Evolutionary conservation across 2,113 vertebrate species (phyloP), one percentile per base, ranked within the genome.

Genomic region (Strigops habroptila): DNA sequence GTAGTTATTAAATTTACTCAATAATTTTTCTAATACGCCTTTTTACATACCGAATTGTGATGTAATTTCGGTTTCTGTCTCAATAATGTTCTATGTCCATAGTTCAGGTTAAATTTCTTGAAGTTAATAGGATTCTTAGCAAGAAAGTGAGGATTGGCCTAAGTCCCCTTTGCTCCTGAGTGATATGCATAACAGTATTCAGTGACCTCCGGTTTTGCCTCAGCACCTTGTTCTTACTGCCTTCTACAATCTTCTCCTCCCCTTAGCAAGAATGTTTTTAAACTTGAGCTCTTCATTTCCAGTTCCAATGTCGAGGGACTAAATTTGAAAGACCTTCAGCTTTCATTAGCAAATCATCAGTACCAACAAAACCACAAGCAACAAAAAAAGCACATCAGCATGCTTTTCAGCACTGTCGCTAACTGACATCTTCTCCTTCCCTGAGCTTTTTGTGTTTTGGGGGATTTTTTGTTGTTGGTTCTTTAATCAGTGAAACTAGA

Each of bases 271-370:
- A 84, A 82, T 92, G 93, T 95, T 97, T 95, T 91, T 89, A 91
- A 95, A 96, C 92, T 93, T 89, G 57, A 92, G 92, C 65, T 95
- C 96, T 93, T 93, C 95, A 86, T 87, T 94, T 95, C 86, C 92
- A 88, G 73, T 68, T 94, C 59, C 75, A 94, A 65, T 86, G 88
- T 89, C 0, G 10, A 86, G 69, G 31, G 44, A 92, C 69, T 87
- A 89, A 75, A 92, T 91, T 78, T 92, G 92, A 94, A 93, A 95
- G 86, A 86, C 73, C 73, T 94, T 94, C 92, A 83, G 74, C 95
- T 96, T 96, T 96, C 95, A 95, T 94, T 92, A 97, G 92, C 80
- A 89, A 96, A 92, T 88, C 88, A 89, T 95, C 91, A 93, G 65
- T 59, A 91, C 86, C 87, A 96, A 96, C 83, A 96, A 93, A 95